Conservation (phyloP, 2,797 vertebrate genomes). For the Zalophus californianus region DNA sequence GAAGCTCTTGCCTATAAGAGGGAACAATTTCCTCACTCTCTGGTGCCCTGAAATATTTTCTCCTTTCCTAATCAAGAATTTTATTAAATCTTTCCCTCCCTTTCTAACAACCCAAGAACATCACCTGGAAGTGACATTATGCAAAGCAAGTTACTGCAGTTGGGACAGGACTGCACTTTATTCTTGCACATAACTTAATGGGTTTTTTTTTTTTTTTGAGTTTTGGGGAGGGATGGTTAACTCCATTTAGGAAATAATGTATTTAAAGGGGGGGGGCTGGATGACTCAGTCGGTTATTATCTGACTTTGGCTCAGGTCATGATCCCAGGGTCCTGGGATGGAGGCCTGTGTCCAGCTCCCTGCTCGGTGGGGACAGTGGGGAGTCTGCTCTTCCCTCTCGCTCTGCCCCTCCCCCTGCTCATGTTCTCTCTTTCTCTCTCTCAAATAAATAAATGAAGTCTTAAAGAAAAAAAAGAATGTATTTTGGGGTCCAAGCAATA, state of each 20-base stretch:
- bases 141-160: not conserved
- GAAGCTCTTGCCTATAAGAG: not conserved
- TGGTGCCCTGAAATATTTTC: not conserved
- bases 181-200: constrained; percentile 19
- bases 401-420: not conserved
- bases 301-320: not conserved
- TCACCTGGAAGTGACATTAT: not conserved
- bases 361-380: not conserved
- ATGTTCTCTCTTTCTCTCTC: not conserved
- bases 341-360: not conserved
- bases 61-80: constrained; percentile 23
- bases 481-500: not conserved
- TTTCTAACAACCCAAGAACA: not conserved
- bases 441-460: not conserved
- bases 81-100: not conserved
- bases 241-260: not conserved
- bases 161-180: not conserved
- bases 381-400: not conserved
- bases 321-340: not conserved
- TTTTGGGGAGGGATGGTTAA: not conserved
- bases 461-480: not conserved
- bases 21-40: not conserved
- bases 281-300: not conserved
- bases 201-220: constrained; percentile 12
- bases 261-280: not conserved